Evolutionary conservation across 2,113 vertebrate species (phyloP).

Genomic region (Chascanopsetta lugubris): DNA sequence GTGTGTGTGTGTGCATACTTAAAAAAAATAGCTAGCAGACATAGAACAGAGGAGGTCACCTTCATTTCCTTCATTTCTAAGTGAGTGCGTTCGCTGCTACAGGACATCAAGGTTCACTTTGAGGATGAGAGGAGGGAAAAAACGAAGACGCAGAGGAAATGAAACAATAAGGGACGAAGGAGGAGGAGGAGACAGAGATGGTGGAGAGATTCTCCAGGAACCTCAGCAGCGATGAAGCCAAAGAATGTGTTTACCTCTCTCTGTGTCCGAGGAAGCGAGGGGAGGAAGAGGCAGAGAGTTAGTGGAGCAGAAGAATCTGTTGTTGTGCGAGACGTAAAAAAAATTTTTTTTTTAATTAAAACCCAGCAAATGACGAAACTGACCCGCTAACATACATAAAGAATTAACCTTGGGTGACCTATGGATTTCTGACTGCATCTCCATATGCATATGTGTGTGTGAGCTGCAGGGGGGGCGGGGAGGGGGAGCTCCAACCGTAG

Average conservation of each 20-base stretch:
- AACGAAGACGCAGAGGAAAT: conserved; percentile 60
- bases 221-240: conserved; percentile 5
- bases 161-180: conserved; percentile 56
- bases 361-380: conserved; percentile 20
- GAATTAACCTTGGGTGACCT: conserved; percentile 26
- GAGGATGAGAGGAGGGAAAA: conserved; percentile 20
- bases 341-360: too few relatives aligned
- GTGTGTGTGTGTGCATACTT: conserved; percentile 6
- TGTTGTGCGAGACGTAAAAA: too few relatives aligned
- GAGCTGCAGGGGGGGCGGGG: not conserved
- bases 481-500: too few relatives aligned
- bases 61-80: conserved; percentile 56
- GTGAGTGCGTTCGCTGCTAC: conserved; percentile 14
- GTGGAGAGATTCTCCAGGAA: conserved; percentile 19
- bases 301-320: conserved; percentile 46
- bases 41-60: conserved; percentile 51
- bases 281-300: conserved; percentile 56
- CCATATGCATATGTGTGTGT: not conserved
- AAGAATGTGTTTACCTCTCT: conserved; percentile 76
- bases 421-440: conserved; percentile 7
- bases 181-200: conserved; percentile 5
- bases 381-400: conserved; percentile 14
- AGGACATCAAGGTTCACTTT: conserved; percentile 40
- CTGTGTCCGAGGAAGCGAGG: conserved; percentile 71
- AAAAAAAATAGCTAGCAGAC: conserved; percentile 33